Evolutionary conservation across 2,113 vertebrate species (phyloP).

Genomic region (Megaptera novaeangliae): DNA sequence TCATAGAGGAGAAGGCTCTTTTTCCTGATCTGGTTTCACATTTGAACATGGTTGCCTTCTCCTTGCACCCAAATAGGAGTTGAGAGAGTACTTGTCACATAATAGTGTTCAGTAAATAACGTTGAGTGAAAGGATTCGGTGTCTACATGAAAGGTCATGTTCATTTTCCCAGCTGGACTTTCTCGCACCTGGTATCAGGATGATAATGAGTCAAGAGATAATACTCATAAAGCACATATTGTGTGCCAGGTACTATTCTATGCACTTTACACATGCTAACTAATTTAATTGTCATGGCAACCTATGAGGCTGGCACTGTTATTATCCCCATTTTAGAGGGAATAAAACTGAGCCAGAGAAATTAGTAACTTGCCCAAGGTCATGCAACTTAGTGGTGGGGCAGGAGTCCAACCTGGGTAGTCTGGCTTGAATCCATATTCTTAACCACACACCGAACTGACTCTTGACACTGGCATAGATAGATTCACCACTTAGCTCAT

Average conservation of each 20-base stretch:
- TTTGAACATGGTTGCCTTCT: constrained; percentile 3
- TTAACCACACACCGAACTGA: neutral
- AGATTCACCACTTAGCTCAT: neutral
- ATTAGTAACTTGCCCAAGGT: constrained; percentile 2
- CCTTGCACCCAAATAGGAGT: neutral
- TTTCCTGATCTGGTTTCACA: neutral
- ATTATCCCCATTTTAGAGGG: neutral
- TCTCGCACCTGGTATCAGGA: neutral
- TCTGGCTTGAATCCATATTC: neutral
- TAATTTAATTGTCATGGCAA: constrained; percentile 8
- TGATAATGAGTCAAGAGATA: neutral
- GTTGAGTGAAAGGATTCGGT: neutral
- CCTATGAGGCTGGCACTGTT: neutral
- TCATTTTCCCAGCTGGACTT: neutral
- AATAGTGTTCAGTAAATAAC: neutral
- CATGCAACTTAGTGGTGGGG: neutral
- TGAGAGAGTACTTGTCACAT: neutral
- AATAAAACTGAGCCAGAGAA: constrained; percentile 28
- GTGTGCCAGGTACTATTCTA: neutral
- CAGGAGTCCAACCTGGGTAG: neutral
- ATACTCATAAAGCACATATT: neutral
- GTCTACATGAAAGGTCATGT: neutral
- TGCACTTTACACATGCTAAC: neutral
- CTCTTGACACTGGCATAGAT: neutral
- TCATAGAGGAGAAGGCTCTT: neutral